phyloP scores from a whole-genome alignment of 2,888 invertebrate genomes.

The Agrotis ipsilon region DNA sequence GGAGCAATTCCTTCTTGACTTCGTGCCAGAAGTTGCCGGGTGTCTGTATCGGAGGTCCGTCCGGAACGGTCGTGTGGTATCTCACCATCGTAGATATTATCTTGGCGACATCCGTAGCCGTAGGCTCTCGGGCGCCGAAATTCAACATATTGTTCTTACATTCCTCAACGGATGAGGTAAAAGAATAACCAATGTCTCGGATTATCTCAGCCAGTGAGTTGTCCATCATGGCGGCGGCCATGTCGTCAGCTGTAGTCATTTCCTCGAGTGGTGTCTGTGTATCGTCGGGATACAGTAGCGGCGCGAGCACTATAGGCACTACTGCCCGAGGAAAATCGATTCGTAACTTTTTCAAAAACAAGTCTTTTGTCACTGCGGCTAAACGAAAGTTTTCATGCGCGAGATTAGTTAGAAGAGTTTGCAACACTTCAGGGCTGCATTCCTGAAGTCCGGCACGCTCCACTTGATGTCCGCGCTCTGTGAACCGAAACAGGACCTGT shows the following conservation, averaged over 20 bases:
- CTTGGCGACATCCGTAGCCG: slow-evolving; percentile 96
- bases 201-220: slow-evolving; percentile 96
- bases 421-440: slow-evolving; percentile 97
- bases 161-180: slow-evolving; percentile 96
- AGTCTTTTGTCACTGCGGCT: slow-evolving; percentile 94
- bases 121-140: slow-evolving; percentile 95
- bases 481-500: slow-evolving; percentile 51
- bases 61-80: slow-evolving; percentile 92
- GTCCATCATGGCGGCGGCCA: slow-evolving; percentile 92
- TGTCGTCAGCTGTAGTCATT: slow-evolving; percentile 92
- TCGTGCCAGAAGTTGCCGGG: slow-evolving; percentile 93
- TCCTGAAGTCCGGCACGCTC: slow-evolving; percentile 97
- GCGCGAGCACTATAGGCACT: slow-evolving; percentile 97
- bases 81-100: slow-evolving; percentile 97
- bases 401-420: slow-evolving; percentile 94
- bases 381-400: slow-evolving; percentile 93
- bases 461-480: slow-evolving; percentile 92
- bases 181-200: slow-evolving; percentile 97
- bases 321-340: slow-evolving; percentile 97
- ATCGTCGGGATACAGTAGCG: slow-evolving; percentile 96
- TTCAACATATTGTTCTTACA: slow-evolving; percentile 96
- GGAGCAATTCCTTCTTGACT: slow-evolving; percentile 89
- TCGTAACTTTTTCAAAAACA: slow-evolving; percentile 95
- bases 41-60: slow-evolving; percentile 93
- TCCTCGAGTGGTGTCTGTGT: slow-evolving; percentile 92